Evolutionary conservation across 2,888 invertebrate species (phyloP).

Genomic region (Melanargia galathea): DNA sequence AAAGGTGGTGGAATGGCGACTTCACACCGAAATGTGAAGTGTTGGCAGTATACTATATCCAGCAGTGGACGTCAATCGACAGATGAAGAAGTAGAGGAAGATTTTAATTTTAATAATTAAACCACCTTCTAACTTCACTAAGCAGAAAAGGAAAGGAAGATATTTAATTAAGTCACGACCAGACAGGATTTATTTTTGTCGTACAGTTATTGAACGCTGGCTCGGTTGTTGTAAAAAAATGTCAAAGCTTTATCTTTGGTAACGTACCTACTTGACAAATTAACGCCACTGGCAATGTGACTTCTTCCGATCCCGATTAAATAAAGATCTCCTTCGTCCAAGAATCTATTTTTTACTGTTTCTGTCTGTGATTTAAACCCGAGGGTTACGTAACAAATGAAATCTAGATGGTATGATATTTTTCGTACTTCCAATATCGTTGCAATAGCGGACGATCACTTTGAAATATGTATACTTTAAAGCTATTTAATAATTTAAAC

Average conservation of each 20-base stretch:
- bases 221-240: background rate
- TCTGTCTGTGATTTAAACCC: background rate
- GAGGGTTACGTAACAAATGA: background rate
- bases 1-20: no score
- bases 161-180: no score
- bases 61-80: no score
- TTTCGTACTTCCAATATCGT: background rate
- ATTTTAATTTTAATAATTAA: no score
- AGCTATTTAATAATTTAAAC: no score
- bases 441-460: no score
- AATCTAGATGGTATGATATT: background rate
- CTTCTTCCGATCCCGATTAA: slow-evolving; percentile 31
- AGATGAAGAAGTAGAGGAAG: no score
- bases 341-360: slow-evolving; percentile 11
- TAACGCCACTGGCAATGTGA: slow-evolving; percentile 27
- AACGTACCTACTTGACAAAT: slow-evolving; percentile 33
- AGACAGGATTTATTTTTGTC: background rate
- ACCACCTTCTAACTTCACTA: no score
- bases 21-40: no score
- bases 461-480: no score
- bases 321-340: slow-evolving; percentile 29
- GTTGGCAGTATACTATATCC: no score
- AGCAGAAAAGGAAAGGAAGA: no score
- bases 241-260: slow-evolving; percentile 2
- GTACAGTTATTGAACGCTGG: background rate